Evolutionary conservation across 2,113 vertebrate species (phyloP).

Genomic region (Pygoscelis adeliae): DNA sequence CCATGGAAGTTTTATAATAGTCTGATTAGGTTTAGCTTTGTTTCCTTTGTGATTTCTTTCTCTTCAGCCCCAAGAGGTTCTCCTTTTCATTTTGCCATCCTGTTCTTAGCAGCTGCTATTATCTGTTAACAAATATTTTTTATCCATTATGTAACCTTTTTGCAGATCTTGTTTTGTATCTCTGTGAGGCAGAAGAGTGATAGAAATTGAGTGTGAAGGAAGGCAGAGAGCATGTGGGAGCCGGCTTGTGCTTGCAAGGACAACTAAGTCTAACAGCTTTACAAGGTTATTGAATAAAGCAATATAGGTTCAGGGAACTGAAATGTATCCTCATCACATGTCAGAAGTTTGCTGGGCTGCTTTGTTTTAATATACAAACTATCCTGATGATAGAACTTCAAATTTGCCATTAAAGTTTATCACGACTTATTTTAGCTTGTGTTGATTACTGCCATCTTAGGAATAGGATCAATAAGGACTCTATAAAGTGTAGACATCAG

Average conservation of each 20-base stretch:
- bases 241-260: neutral
- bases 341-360: neutral
- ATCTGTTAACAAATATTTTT: neutral
- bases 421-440: neutral
- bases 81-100: neutral
- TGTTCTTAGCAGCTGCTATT: neutral
- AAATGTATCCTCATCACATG: neutral
- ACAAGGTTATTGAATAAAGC: neutral
- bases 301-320: neutral
- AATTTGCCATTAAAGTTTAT: neutral
- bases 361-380: neutral
- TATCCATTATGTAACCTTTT: neutral
- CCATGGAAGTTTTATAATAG: neutral
- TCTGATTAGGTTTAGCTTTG: neutral
- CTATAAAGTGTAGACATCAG: neutral
- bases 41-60: neutral
- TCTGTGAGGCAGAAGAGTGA: neutral
- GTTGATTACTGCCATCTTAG: neutral
- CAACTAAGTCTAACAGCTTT: neutral
- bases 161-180: neutral
- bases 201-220: neutral
- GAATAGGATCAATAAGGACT: neutral
- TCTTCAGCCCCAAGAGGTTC: neutral
- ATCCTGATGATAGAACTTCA: neutral
- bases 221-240: neutral